Conservation (phyloP, 2,113 vertebrate species). For the Apteryx mantelli region DNA sequence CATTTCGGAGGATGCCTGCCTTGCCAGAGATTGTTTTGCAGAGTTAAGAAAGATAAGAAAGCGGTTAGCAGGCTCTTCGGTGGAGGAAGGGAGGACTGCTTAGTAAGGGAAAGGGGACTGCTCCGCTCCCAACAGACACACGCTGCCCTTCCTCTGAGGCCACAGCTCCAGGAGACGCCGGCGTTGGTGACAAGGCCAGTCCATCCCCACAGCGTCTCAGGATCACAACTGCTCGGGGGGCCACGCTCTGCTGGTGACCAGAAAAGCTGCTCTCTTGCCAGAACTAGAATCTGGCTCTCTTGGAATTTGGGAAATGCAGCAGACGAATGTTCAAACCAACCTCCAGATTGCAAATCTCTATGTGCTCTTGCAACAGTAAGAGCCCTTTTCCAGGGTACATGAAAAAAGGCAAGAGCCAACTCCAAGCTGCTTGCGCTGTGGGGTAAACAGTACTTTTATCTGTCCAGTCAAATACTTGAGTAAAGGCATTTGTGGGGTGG, state of each 20-base stretch:
- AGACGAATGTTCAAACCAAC: conserved; percentile 7
- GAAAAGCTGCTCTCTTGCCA: not conserved
- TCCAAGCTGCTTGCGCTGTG: not conserved
- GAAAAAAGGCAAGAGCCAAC: not conserved
- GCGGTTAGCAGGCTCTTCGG: conserved; percentile 53
- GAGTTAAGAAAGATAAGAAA: conserved; percentile 71
- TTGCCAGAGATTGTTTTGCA: conserved; percentile 65
- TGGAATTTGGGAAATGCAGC: conserved; percentile 16
- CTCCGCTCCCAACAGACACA: not conserved
- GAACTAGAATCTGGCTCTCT: not conserved
- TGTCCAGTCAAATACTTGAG: not conserved
- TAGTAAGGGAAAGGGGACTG: conserved; percentile 65
- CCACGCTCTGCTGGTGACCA: not conserved
- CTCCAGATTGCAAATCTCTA: not conserved
- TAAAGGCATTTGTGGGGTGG: not conserved
- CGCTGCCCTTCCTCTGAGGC: conserved; percentile 55
- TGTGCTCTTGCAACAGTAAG: not conserved
- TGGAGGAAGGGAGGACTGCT: conserved; percentile 67
- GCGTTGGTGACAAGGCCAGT: not conserved
- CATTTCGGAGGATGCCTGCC: conserved; percentile 60
- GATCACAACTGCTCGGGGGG: not conserved
- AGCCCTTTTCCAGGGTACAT: not conserved
- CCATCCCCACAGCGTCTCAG: not conserved
- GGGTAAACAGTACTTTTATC: no score
- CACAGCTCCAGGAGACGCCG: not conserved